Evolutionary conservation across 2,113 vertebrate genomes (phyloP).

Genomic region (Toxotes jaculatrix): DNA sequence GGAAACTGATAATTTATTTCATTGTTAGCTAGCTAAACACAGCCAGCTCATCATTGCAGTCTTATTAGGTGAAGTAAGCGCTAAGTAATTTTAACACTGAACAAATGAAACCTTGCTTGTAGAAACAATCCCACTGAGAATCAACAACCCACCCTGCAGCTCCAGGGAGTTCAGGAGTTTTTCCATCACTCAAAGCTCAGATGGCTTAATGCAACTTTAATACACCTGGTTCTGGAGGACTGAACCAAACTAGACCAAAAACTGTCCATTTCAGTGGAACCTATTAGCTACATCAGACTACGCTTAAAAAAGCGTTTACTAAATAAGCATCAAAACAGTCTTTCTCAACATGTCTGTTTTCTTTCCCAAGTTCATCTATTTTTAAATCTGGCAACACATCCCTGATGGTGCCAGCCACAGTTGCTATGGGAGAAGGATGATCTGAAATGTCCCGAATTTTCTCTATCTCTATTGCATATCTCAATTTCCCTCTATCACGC

Average conservation of each 20-base stretch:
- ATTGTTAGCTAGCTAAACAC: background rate
- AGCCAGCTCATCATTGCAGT: background rate
- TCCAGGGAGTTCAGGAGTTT: background rate
- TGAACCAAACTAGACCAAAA: background rate
- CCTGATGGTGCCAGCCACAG: background rate
- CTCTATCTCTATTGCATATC: slow-evolving; percentile 1
- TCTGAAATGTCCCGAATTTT: slow-evolving; percentile 3
- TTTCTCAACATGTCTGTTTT: background rate
- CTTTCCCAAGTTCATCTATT: background rate
- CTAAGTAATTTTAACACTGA: background rate
- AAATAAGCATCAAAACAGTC: background rate
- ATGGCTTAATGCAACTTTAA: background rate
- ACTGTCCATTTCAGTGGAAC: background rate
- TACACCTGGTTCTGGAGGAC: background rate
- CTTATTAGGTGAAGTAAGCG: background rate
- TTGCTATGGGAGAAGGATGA: slow-evolving; percentile 4
- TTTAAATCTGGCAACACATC: slow-evolving; percentile 16
- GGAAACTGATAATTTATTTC: background rate
- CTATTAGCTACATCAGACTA: background rate
- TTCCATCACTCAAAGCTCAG: background rate
- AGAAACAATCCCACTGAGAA: slow-evolving; percentile 3
- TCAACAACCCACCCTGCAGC: background rate
- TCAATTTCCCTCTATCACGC: background rate
- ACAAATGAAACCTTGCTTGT: background rate
- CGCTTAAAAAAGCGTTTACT: background rate